A percentile compares a stretch with the other conserved stretches of the same genome.
Conservation (phyloP, 2,888 invertebrate species). For the Rambutsinella grinnellia region DNA sequence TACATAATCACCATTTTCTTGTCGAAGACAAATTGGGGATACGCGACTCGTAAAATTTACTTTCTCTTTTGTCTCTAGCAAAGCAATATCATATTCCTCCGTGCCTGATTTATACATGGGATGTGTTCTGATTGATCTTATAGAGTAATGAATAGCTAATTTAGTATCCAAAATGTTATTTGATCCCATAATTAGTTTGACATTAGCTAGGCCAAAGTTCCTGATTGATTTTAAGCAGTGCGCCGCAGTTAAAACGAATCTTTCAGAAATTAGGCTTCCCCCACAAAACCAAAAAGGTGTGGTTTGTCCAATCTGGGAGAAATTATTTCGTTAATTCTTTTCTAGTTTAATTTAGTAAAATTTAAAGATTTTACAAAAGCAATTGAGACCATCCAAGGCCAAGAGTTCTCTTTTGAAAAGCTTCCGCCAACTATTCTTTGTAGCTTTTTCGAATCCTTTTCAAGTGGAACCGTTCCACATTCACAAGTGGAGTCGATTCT, state of each 20-base stretch:
- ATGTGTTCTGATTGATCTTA: slow-evolving; percentile 35
- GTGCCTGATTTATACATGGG: slow-evolving; percentile 50
- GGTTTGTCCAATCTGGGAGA: slow-evolving; percentile 49
- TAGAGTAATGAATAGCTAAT: slow-evolving; percentile 21
- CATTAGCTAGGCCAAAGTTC: slow-evolving; percentile 41
- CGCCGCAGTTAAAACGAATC: slow-evolving; percentile 40
- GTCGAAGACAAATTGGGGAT: slow-evolving; percentile 53
- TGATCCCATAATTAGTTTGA: slow-evolving; percentile 51
- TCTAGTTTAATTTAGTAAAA: too few relatives aligned
- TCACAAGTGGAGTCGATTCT: slow-evolving; percentile 27
- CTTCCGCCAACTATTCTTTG: slow-evolving; percentile 51
- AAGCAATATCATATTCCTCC: slow-evolving; percentile 52
- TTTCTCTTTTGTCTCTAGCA: slow-evolving; percentile 45
- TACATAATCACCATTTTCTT: slow-evolving; percentile 44
- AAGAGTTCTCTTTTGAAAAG: slow-evolving; percentile 46
- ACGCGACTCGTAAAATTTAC: slow-evolving; percentile 47
- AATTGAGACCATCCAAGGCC: slow-evolving; percentile 60
- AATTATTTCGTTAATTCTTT: too few relatives aligned
- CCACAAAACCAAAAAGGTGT: slow-evolving; percentile 59
- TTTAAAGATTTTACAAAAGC: slow-evolving; percentile 31
- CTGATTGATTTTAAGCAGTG: slow-evolving; percentile 53
- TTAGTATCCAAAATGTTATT: slow-evolving; percentile 45
- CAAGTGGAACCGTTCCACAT: slow-evolving; percentile 30
- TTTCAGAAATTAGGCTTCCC: slow-evolving; percentile 49
- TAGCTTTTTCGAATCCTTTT: slow-evolving; percentile 27